These are phyloP conservation scores for Tanaodytes sp. DNA, from an alignment of 2,888 invertebrate genomes.

Conservation along the genomic window DNA sequence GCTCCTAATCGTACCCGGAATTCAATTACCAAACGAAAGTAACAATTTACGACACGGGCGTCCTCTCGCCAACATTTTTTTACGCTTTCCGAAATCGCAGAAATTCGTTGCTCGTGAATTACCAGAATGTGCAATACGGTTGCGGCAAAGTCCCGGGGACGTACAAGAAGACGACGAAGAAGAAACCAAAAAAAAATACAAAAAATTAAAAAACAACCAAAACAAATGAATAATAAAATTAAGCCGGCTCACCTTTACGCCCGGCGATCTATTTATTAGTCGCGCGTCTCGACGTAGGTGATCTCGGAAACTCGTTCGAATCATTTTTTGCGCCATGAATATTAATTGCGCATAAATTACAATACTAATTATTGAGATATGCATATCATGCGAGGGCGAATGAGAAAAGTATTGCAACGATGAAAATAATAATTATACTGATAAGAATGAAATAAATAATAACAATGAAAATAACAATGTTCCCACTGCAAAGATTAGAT, in stretches of 20 bases:
- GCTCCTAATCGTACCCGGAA: constrained; percentile 32
- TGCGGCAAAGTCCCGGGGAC: background rate
- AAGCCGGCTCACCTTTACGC: too few species aligned
- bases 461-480: too few species aligned
- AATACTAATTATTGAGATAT: constrained; percentile 54
- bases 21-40: constrained; percentile 37
- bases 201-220: too few species aligned
- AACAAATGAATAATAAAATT: background rate
- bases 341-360: constrained; percentile 43
- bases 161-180: background rate
- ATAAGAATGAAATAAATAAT: too few species aligned
- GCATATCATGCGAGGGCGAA: constrained; percentile 37
- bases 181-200: background rate
- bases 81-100: constrained; percentile 12
- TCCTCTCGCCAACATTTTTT: constrained; percentile 1
- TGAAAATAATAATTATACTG: too few species aligned
- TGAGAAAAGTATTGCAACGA: constrained; percentile 41
- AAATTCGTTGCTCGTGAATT: constrained; percentile 15
- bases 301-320: constrained; percentile 31
- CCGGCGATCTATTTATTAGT: constrained; percentile 35
- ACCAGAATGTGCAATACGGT: constrained; percentile 2
- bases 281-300: constrained; percentile 15
- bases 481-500: too few species aligned
- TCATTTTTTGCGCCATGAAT: constrained; percentile 38
- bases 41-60: constrained; percentile 35